Evolutionary conservation across 2,888 invertebrate genomes (phyloP), one percentile per base, ranked within the genome.

Genomic region (Microplitis manilae): DNA sequence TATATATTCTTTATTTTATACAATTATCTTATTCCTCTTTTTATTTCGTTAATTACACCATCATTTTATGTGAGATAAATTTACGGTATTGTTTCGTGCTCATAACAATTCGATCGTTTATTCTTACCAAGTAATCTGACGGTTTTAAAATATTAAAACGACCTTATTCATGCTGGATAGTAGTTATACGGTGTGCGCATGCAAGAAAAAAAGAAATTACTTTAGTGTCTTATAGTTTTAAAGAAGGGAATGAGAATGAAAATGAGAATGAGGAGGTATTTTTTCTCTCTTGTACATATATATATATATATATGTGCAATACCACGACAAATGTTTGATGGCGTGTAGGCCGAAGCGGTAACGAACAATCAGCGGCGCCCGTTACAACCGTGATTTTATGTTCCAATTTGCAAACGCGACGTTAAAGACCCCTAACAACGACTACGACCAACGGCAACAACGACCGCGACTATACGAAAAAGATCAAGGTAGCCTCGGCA

Each of bases 381-480:
- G 83, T 85, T 87, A 87, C 85, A 85, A 86, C 85, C 84, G 82
- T 85, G 87, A 87, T 88, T 88, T 88, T 87, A 88, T 87, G 88
- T 88, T 88, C 88, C 88, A 88, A 88, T 88, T 88, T 88, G 88
- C 88, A 88, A 88, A 87, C 83, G 82, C 80, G 81, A 84, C 83
- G 84, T 84, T 85, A 82, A 84, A 83, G 81, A 78, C 80, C 78
- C 79, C 77, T 13, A 78, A 75, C 81, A 75, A 81, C 80, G 80
- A 80, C 80, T 5, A 50, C 50, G 8, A 50, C 50, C 5, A 5
- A 20, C 20, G 20, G 20, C 20, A 75, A 76, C 81, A 75, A 81
- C 80, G 80, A 80, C 80, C 13, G 9, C 2, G 50, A 50, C 50
- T 13, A 5, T 8, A 50, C 13, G 50, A 50, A 50, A 30, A 50